Percentiles rank a stretch among this genome's conserved stretches.
Conservation (phyloP, 2,888 invertebrate genomes). For the Lasius platythorax region DNA sequence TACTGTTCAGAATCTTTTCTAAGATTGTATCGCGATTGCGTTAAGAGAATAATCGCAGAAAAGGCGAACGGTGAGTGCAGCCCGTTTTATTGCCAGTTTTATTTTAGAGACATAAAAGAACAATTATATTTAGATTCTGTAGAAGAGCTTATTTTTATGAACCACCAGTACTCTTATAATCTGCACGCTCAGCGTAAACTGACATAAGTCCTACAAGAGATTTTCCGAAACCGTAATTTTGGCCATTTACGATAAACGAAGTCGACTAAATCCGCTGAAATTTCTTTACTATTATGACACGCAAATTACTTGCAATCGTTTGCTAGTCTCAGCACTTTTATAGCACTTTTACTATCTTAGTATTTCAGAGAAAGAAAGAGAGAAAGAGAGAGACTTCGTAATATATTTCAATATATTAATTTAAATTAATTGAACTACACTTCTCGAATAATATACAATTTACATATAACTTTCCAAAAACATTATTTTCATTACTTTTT, state of each 20-base stretch:
- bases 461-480: not conserved
- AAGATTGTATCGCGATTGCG: not conserved
- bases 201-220: slow-evolving; percentile 50
- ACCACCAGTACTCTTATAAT: slow-evolving; percentile 58
- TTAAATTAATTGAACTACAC: not conserved
- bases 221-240: slow-evolving; percentile 58
- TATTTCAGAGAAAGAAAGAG: not conserved
- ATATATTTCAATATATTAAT: not conserved
- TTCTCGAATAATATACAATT: not conserved
- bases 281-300: slow-evolving; percentile 28
- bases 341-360: not conserved
- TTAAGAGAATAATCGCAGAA: slow-evolving; percentile 41
- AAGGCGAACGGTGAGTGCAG: slow-evolving; percentile 37
- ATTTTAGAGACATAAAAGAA: slow-evolving; percentile 64
- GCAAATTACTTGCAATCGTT: slow-evolving; percentile 9
- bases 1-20: not conserved
- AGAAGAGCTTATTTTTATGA: slow-evolving; percentile 42
- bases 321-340: not conserved
- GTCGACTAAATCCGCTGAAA: not conserved
- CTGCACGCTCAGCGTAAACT: slow-evolving; percentile 58
- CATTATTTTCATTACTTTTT: not conserved
- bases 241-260: slow-evolving; percentile 34
- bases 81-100: slow-evolving; percentile 55
- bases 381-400: not conserved
- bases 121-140: slow-evolving; percentile 65